Conservation (phyloP, 1,140 invertebrate species). For the Choristoneura fumiferana region DNA sequence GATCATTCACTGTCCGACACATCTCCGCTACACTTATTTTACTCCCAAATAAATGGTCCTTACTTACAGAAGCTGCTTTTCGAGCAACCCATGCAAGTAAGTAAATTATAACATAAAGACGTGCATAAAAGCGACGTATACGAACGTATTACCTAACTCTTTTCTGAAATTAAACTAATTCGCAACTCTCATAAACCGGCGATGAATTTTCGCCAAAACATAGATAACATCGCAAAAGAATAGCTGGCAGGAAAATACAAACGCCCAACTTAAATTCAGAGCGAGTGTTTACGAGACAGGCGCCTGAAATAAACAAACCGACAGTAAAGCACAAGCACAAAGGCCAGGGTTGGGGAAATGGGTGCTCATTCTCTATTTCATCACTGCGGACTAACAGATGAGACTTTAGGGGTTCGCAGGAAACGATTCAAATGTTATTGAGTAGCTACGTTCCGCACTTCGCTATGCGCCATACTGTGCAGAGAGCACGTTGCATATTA, state of each 20-base stretch:
- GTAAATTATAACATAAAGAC: too few species aligned
- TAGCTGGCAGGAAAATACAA: constrained; percentile 61
- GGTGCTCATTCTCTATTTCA: constrained; percentile 52
- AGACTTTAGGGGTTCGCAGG: constrained; percentile 2
- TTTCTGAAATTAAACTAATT: constrained; percentile 4
- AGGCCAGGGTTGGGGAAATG: constrained; percentile 58
- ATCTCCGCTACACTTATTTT: constrained; percentile 14
- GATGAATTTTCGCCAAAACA: constrained; percentile 4
- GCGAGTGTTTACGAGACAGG: constrained; percentile 68
- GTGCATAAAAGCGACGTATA: too few species aligned
- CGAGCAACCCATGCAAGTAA: background rate
- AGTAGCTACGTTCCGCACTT: background rate
- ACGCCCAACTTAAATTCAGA: constrained; percentile 66
- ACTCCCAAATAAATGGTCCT: constrained; percentile 5
- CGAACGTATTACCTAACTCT: too few species aligned
- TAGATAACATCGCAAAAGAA: constrained; percentile 38
- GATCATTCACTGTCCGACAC: constrained; percentile 46
- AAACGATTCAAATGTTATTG: constrained; percentile 2
- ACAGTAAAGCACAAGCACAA: constrained; percentile 62
- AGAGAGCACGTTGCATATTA: constrained; percentile 7
- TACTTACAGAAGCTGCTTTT: background rate
- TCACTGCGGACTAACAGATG: constrained; percentile 28
- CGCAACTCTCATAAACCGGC: constrained; percentile 1
- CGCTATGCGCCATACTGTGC: background rate
- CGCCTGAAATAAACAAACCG: constrained; percentile 70